phyloP scores from a whole-genome alignment of 1,140 invertebrate genomes.

The Charaxes varanes region DNA sequence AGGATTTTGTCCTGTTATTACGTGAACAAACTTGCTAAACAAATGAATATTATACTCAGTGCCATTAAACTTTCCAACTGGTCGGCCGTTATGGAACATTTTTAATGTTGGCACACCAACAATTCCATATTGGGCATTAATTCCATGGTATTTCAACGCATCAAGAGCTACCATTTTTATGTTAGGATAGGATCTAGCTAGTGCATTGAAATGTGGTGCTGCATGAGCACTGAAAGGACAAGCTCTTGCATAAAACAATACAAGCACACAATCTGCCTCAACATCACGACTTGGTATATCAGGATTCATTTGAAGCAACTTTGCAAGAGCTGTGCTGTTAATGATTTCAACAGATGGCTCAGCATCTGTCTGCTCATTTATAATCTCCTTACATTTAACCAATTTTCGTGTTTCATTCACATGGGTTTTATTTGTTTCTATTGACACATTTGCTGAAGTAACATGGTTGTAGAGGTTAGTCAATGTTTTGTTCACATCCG shows the following conservation, averaged over 20 bases:
- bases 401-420: constrained; percentile 63
- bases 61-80: constrained; percentile 90
- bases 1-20: constrained; percentile 83
- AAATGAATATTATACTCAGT: constrained; percentile 86
- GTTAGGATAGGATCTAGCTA: constrained; percentile 88
- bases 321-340: constrained; percentile 54
- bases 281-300: constrained; percentile 58
- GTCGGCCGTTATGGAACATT: constrained; percentile 93
- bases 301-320: constrained; percentile 55
- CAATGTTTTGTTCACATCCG: constrained; percentile 61
- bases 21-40: constrained; percentile 88
- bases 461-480: constrained; percentile 57
- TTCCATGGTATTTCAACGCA: constrained; percentile 87
- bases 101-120: constrained; percentile 94
- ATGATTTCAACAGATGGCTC: constrained; percentile 61
- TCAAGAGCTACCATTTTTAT: constrained; percentile 93
- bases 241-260: constrained; percentile 92
- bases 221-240: constrained; percentile 93
- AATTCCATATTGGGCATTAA: constrained; percentile 95
- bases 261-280: constrained; percentile 81
- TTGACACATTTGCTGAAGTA: constrained; percentile 50
- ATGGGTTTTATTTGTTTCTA: constrained; percentile 44
- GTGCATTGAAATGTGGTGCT: constrained; percentile 92
- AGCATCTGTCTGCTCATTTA: constrained; percentile 37
- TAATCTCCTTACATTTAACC: constrained; percentile 60